These are phyloP conservation scores for Psilanteris sp. DNA, from an alignment of 1,140 invertebrate species.

Conservation along the genomic window DNA sequence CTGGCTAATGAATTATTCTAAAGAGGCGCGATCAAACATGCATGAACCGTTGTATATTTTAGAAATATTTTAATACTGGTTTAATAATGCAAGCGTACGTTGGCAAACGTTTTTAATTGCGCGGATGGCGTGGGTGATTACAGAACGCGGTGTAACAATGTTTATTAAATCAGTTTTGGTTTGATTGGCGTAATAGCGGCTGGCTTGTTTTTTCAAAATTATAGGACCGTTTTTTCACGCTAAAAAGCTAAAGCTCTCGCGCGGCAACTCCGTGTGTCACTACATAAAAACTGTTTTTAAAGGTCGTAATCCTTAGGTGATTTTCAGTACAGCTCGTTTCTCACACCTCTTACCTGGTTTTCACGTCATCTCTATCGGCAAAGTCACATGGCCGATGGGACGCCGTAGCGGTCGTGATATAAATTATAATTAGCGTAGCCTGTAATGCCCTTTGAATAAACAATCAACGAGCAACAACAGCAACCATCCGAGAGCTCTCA, in stretches of 20 bases:
- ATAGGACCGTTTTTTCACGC: no score
- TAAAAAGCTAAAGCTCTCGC: no score
- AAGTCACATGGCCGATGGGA: conserved; percentile 68
- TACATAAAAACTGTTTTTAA: no score
- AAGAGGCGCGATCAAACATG: conserved; percentile 2
- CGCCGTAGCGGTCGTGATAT: conserved; percentile 72
- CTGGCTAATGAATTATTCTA: conserved; percentile 39
- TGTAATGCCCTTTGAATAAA: conserved; percentile 77
- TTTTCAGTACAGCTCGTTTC: conserved; percentile 38
- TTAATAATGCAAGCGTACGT: conserved; percentile 22
- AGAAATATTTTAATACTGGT: conserved; percentile 27
- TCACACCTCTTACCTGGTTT: conserved; percentile 44
- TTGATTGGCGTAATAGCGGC: no score
- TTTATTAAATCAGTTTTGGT: no score
- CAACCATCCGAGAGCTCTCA: conserved; percentile 69
- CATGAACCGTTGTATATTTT: conserved; percentile 25
- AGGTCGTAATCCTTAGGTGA: conserved; percentile 58
- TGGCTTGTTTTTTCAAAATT: no score
- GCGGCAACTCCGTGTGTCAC: no score
- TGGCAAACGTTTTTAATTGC: no score
- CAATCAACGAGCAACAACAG: conserved; percentile 70
- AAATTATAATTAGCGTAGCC: conserved; percentile 76
- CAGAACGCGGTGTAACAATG: no score
- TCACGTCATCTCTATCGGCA: conserved; percentile 46
- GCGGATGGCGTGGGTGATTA: no score